These are phyloP conservation scores for Pachymerium ferrugineum DNA, from an alignment of 2,888 invertebrate species.

Conservation along the genomic window DNA sequence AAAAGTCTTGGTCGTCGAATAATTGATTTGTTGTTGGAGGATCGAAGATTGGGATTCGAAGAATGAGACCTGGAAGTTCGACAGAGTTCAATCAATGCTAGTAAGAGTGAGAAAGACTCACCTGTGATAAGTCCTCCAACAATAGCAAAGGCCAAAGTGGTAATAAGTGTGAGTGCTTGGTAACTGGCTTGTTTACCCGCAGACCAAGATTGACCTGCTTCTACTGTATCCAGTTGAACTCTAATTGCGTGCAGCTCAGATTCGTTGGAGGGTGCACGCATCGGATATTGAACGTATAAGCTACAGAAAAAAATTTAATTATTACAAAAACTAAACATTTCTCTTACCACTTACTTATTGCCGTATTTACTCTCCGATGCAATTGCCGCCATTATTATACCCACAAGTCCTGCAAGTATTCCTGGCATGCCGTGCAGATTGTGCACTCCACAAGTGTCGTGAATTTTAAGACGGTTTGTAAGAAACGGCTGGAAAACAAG, in stretches of 20 bases:
- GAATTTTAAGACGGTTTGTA: constrained; percentile 56
- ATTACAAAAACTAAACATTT: no score
- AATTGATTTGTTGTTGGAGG: constrained; percentile 40
- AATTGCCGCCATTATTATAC: constrained; percentile 66
- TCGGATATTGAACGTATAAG: constrained; percentile 55
- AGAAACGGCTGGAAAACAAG: constrained; percentile 56
- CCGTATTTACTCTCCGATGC: constrained; percentile 64
- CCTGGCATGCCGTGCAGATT: constrained; percentile 97
- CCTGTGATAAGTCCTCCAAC: constrained; percentile 71
- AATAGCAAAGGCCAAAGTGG: constrained; percentile 65
- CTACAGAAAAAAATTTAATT: no score
- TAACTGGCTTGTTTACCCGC: constrained; percentile 67
- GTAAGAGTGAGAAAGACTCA: no score
- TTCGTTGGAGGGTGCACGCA: constrained; percentile 52
- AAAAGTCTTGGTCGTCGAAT: constrained; percentile 44
- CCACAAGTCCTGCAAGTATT: constrained; percentile 72
- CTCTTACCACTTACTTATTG: constrained; percentile 46
- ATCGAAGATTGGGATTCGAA: constrained; percentile 42
- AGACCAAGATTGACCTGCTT: constrained; percentile 57
- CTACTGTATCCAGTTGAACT: constrained; percentile 39
- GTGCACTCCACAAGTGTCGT: constrained; percentile 90
- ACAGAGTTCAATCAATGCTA: no score
- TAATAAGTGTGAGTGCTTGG: constrained; percentile 65
- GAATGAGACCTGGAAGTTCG: constrained; percentile 38
- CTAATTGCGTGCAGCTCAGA: constrained; percentile 40